Base-by-base conservation (phyloP, 2,888 invertebrate genomes). In the Heteromyza rotundicornis region DNA sequence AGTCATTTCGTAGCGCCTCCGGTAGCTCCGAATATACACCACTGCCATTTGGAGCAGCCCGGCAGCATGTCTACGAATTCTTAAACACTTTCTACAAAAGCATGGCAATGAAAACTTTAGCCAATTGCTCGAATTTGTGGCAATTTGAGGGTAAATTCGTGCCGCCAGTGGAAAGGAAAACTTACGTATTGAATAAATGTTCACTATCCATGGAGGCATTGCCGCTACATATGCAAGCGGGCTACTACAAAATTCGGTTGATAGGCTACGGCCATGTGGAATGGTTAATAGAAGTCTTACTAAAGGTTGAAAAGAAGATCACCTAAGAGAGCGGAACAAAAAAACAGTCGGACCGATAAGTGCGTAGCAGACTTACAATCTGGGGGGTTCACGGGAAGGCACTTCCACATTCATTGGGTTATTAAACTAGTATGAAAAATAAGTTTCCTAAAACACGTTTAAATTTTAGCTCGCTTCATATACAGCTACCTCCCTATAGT, bases 111-210 rank as follows among this genome's bases (percentile, higher is more conserved):
- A 51, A 61, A 7, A 68, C 67, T 7, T 2, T 70, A 0, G 57
- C 16, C 1, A 22, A 59, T 1, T 74, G 75, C 19, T 70, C 70
- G 0, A 63, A 72, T 65, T 0, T 68, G 1, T 73, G 74, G 1
- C 16, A 40, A 7, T 68, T 70, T 14, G 40, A 64, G 16, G 64
- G 44, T 7, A 50, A 60, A 1, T 35, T 63, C 2, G 20, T 35
- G 7, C 67, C 64, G 1, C 67, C 67, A 2, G 61, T 68, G 52
- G 69, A 68, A 1, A 66, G 54, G 32, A 60, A 54, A 22, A 44
- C 27, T 1, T 70, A 64, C n/a, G 44, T 17, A 0, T 17, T 64
- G 1, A 22, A 62, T 1, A 57, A 61, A 8, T 73, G 72, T 56
- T 44, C 62, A n/a, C 14, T 71, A 20, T 64, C 56, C 1, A 60